Conservation (phyloP, 2,113 vertebrate genomes). For the Actenoides lindsayi region DNA sequence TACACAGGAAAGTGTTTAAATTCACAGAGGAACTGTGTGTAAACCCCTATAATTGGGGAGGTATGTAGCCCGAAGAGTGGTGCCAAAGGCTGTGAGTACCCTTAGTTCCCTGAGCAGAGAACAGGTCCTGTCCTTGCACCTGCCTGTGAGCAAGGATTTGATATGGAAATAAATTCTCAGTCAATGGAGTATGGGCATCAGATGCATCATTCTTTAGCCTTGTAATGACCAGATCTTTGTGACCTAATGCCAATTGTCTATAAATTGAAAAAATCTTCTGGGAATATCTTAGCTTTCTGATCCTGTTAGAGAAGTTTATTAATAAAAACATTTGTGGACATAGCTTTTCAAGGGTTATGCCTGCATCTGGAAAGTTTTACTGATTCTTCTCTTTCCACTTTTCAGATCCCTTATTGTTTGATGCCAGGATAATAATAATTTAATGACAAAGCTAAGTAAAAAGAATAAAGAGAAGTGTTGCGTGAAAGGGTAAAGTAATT, state of each 20-base stretch:
- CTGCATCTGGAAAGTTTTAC: background rate
- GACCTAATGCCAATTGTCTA: background rate
- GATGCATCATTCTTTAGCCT: background rate
- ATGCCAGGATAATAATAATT: background rate
- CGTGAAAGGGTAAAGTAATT: too few species aligned
- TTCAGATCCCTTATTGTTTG: background rate
- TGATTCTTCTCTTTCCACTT: background rate
- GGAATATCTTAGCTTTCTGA: background rate
- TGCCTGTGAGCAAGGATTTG: background rate
- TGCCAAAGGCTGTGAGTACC: background rate
- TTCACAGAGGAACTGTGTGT: background rate
- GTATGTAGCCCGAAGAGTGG: background rate
- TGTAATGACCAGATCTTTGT: background rate
- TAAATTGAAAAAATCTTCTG: background rate
- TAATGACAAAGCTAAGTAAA: background rate
- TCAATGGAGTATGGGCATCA: background rate
- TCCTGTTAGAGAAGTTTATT: background rate
- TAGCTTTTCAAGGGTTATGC: background rate
- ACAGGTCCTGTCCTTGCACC: background rate
- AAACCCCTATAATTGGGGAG: fast-evolving
- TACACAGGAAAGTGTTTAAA: background rate
- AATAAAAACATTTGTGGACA: background rate
- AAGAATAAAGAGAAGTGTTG: background rate
- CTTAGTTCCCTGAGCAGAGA: background rate
- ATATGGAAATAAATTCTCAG: background rate